These are phyloP conservation scores for Zaprionus ghesquierei DNA, from an alignment of 1,140 invertebrate species.

Conservation along the genomic window DNA sequence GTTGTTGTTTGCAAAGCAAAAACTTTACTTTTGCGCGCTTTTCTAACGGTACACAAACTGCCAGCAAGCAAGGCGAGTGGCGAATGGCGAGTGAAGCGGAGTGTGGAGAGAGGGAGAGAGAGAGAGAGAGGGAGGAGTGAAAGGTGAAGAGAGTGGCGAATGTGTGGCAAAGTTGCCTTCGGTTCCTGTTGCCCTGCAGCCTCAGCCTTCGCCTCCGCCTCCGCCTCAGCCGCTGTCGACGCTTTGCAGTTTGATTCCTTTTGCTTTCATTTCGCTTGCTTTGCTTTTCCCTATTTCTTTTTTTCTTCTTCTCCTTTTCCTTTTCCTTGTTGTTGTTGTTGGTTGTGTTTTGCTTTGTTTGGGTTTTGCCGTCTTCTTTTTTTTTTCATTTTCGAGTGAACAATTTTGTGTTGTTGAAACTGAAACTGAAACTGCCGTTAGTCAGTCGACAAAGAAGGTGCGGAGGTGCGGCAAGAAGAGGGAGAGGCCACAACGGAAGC, in stretches of 20 bases:
- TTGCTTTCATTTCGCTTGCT: constrained; percentile 49
- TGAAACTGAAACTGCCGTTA: constrained; percentile 71
- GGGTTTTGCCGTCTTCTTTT: constrained; percentile 2
- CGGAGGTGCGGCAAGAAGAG: too few relatives aligned
- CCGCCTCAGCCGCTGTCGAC: neutral
- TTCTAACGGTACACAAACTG: constrained; percentile 56
- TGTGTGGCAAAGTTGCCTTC: constrained; percentile 64
- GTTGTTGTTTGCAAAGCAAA: constrained; percentile 81
- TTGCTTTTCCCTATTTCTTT: constrained; percentile 13
- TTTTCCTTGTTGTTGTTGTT: neutral
- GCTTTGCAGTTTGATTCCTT: constrained; percentile 38
- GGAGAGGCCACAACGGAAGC: constrained; percentile 36
- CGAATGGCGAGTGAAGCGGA: constrained; percentile 2
- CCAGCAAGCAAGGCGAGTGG: constrained; percentile 15
- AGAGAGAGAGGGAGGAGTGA: neutral
- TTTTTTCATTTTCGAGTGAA: constrained; percentile 17
- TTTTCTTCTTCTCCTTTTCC: neutral
- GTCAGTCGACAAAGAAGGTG: constrained; percentile 20
- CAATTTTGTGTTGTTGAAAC: constrained; percentile 45
- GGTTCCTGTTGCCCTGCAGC: constrained; percentile 34
- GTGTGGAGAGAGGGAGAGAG: neutral
- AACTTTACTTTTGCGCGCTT: constrained; percentile 76
- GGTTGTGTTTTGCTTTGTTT: constrained; percentile 9
- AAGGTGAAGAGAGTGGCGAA: constrained; percentile 3
- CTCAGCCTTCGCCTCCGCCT: neutral